phyloP scores from a whole-genome alignment of 2,888 invertebrate species.

The Taenaris catops region DNA sequence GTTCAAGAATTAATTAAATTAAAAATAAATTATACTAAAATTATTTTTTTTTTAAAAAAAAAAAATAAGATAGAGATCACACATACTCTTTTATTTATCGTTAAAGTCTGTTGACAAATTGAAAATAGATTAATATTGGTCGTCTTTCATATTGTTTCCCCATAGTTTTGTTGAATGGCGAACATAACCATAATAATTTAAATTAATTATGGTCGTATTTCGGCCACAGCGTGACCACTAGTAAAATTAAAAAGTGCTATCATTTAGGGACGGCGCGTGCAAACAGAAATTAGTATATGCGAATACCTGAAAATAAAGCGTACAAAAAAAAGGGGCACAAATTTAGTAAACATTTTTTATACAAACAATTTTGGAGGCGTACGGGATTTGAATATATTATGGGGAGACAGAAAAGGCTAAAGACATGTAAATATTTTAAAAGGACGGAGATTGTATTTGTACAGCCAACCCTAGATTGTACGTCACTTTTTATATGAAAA shows the following conservation, averaged over 20 bases:
- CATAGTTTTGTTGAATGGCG: no score
- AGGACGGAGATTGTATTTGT: constrained; percentile 35
- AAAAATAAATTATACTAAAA: no score
- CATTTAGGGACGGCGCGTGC: constrained; percentile 4
- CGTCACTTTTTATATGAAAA: constrained; percentile 18
- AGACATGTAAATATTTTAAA: constrained; percentile 52
- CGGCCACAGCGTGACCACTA: no score
- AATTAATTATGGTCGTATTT: no score
- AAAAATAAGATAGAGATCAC: no score
- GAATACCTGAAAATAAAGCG: constrained; percentile 21
- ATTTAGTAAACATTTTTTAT: constrained; percentile 36
- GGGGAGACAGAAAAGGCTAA: constrained; percentile 34
- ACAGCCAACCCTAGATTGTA: constrained; percentile 18
- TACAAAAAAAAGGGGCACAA: constrained; percentile 23
- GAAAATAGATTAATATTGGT: no score
- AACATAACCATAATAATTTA: no score
- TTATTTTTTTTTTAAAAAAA: no score
- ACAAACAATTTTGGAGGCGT: constrained; percentile 40
- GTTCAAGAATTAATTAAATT: no score
- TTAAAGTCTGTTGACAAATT: no score
- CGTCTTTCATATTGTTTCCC: no score
- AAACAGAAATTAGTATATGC: constrained; percentile 16
- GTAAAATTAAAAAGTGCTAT: constrained; percentile 6
- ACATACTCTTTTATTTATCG: no score
- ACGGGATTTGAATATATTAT: constrained; percentile 47